Evolutionary conservation across 2,797 vertebrate species (phyloP).

Genomic region (Psittacula echo): DNA sequence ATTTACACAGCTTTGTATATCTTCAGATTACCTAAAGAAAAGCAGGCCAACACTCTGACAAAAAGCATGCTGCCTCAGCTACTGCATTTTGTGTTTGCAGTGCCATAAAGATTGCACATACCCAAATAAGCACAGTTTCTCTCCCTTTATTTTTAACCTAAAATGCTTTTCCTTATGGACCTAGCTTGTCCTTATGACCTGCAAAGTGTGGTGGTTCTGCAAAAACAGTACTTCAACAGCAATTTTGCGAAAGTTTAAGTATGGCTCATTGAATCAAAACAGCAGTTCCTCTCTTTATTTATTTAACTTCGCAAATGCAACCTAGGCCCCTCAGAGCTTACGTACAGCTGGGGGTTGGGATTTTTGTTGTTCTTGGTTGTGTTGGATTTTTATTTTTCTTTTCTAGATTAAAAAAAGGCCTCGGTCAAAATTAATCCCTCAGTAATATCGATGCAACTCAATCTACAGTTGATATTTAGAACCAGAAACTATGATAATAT

Average conservation of each 20-base stretch:
- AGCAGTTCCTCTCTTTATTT: slow-evolving; percentile 33
- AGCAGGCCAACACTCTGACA: not conserved
- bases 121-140: not conserved
- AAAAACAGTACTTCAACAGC: not conserved
- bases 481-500: not conserved
- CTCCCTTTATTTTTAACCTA: not conserved
- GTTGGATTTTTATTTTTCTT: not conserved
- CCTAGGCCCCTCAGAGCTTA: not conserved
- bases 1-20: not conserved
- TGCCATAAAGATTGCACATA: not conserved
- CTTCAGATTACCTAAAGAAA: not conserved
- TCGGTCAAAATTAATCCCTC: not conserved
- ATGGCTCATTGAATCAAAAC: not conserved
- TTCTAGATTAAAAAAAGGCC: not conserved
- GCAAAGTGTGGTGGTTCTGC: not conserved
- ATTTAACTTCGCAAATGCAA: slow-evolving; percentile 31
- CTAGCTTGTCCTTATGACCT: not conserved
- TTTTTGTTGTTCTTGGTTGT: not conserved
- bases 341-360: not conserved
- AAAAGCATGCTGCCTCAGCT: not conserved
- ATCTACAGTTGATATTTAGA: not conserved
- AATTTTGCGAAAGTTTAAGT: slow-evolving; percentile 6
- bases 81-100: not conserved
- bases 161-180: slow-evolving; percentile 15
- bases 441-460: not conserved